Conservation (phyloP, 2,888 invertebrate genomes). For the Mesochorus sp. region DNA sequence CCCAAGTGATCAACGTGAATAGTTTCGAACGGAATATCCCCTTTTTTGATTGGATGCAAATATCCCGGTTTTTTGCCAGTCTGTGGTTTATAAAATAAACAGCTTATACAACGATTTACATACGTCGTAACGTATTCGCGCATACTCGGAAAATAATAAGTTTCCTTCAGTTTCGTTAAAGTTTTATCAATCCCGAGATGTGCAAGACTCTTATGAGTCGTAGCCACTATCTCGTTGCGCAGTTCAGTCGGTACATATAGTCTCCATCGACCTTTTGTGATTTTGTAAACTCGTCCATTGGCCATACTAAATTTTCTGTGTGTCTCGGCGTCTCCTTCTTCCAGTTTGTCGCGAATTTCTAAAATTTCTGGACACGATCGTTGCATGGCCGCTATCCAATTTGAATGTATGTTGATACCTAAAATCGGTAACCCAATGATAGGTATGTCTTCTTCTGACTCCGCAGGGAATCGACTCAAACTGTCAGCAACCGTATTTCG, state of each 20-base stretch:
- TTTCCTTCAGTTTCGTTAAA: conserved; percentile 44
- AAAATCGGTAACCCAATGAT: conserved; percentile 56
- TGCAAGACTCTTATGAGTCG: conserved; percentile 41
- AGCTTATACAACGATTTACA: conserved; percentile 59
- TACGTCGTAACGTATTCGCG: conserved; percentile 52
- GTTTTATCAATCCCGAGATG: conserved; percentile 63
- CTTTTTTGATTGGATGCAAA: conserved; percentile 57
- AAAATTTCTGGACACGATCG: conserved; percentile 38
- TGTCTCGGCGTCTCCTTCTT: conserved; percentile 46
- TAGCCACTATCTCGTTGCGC: conserved; percentile 41
- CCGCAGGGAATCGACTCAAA: conserved; percentile 63
- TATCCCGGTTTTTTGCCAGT: conserved; percentile 53
- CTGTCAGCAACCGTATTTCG: conserved; percentile 57
- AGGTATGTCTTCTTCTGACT: conserved; percentile 43
- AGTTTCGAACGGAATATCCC: conserved; percentile 46
- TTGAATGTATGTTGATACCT: conserved; percentile 52
- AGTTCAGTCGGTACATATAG: conserved; percentile 50
- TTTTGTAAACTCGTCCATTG: conserved; percentile 55
- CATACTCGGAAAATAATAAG: conserved; percentile 64
- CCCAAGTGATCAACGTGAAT: conserved; percentile 59
- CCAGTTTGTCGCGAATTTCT: conserved; percentile 50
- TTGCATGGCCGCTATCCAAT: conserved; percentile 58
- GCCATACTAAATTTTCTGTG: conserved; percentile 54
- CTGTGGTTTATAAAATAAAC: conserved; percentile 51
- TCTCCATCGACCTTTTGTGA: conserved; percentile 44